A percentile compares a stretch with the other conserved stretches of the same genome.
These are phyloP conservation scores for Montipora efflorescens DNA, from an alignment of 64 coral and sea anemone genomes.

Conservation along the genomic window DNA sequence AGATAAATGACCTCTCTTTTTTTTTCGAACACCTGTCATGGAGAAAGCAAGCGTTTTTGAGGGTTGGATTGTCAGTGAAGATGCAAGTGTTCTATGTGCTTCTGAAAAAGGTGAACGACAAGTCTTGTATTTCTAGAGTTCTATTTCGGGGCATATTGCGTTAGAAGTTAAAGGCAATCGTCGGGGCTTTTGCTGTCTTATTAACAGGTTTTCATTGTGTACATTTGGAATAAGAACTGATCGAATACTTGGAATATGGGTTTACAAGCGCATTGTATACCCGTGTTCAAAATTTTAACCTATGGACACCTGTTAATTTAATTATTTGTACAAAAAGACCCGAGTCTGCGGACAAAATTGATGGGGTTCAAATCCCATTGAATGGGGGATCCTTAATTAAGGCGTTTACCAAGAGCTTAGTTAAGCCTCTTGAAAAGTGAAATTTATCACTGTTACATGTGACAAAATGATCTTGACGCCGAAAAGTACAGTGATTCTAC, in stretches of 20 bases:
- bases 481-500: not conserved
- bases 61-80: not conserved
- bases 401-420: not conserved
- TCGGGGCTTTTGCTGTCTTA: not conserved
- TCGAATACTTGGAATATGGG: not conserved
- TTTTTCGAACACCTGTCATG: not conserved
- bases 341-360: not conserved
- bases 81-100: too few species aligned
- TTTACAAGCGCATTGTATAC: not conserved
- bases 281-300: not conserved
- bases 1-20: not conserved
- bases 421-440: not conserved
- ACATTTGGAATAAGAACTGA: not conserved
- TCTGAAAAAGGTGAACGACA: too few species aligned
- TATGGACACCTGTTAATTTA: constrained; percentile 15
- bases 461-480: not conserved
- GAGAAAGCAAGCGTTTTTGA: not conserved
- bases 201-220: not conserved
- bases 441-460: not conserved
- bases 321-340: not conserved
- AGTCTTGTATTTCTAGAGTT: too few species aligned
- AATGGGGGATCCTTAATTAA: not conserved
- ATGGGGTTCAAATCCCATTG: not conserved
- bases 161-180: not conserved
- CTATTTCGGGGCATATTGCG: not conserved